Percentiles rank a stretch among this genome's conserved stretches.
Conservation (phyloP, 2,113 vertebrate genomes). For the Orycteropus afer region DNA sequence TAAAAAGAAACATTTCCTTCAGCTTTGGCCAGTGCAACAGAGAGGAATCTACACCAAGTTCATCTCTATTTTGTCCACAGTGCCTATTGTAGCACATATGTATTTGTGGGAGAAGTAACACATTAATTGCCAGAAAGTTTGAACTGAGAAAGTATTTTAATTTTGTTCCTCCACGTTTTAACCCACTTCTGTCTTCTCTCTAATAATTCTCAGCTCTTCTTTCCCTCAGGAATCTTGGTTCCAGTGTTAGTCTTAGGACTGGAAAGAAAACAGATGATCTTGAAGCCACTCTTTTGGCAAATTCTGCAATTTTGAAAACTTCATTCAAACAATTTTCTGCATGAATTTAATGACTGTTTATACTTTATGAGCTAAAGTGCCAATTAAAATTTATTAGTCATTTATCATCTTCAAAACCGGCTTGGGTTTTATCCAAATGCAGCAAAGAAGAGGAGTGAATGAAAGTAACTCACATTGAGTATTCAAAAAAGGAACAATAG, state of each 20-base stretch:
- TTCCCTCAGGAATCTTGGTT: neutral
- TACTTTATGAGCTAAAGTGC: constrained; percentile 71
- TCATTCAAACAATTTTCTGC: constrained; percentile 67
- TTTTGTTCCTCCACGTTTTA: neutral
- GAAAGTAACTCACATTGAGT: constrained; percentile 25
- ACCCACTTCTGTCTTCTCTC: neutral
- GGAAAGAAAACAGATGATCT: constrained; percentile 43
- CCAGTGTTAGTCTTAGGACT: neutral
- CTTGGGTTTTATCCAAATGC: constrained; percentile 65
- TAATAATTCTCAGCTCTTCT: neutral
- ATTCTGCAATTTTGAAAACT: constrained; percentile 43
- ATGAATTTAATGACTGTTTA: constrained; percentile 76
- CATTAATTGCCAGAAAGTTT: neutral
- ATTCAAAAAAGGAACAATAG: constrained; percentile 20
- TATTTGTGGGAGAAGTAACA: neutral
- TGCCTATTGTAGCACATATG: neutral
- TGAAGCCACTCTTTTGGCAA: constrained; percentile 56
- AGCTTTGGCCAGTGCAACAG: too few relatives aligned
- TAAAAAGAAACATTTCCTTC: constrained; percentile 2
- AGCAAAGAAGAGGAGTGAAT: constrained; percentile 27
- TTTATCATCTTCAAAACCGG: constrained; percentile 70
- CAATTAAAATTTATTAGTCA: constrained; percentile 79
- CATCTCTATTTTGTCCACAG: neutral
- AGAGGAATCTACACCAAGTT: neutral
- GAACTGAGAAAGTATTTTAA: neutral